A percentile compares a stretch with the other conserved stretches of the same genome.
Conservation (phyloP, 2,797 vertebrate genomes). For the Gadopsis marmoratus region DNA sequence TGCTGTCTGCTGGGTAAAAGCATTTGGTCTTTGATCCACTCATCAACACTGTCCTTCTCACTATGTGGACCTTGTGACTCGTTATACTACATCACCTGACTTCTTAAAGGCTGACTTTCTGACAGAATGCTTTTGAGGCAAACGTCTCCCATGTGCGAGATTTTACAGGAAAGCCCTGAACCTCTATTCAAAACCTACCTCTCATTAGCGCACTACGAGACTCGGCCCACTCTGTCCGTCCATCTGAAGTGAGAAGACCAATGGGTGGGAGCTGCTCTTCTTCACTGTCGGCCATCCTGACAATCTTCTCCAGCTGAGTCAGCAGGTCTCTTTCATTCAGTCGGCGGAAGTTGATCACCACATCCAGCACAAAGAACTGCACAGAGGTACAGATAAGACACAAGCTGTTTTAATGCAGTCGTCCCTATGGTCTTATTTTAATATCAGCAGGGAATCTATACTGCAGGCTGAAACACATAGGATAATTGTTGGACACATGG, state of each 20-base stretch:
- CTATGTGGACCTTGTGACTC: no score
- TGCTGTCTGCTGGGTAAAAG: no score
- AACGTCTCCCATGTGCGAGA: no score
- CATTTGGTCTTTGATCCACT: no score
- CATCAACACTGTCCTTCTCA: no score
- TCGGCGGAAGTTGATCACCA: constrained; percentile 96
- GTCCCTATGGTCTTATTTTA: background rate
- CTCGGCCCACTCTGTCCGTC: constrained; percentile 93
- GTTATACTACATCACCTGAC: no score
- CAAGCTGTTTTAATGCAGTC: background rate
- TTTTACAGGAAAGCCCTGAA: background rate
- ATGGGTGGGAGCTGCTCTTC: constrained; percentile 91
- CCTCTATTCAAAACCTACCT: constrained; percentile 82
- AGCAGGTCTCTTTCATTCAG: constrained; percentile 95
- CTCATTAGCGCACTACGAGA: constrained; percentile 91
- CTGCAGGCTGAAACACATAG: background rate
- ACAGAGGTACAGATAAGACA: constrained; percentile 58
- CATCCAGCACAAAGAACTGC: constrained; percentile 98
- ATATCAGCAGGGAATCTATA: background rate
- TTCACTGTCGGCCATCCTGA: constrained; percentile 91
- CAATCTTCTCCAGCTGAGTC: constrained; percentile 94
- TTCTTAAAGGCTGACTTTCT: no score
- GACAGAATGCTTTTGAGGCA: no score
- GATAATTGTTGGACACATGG: background rate
- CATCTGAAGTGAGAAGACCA: constrained; percentile 94